phyloP scores from a whole-genome alignment of 2,113 vertebrate species.

The Scolopax mira region DNA sequence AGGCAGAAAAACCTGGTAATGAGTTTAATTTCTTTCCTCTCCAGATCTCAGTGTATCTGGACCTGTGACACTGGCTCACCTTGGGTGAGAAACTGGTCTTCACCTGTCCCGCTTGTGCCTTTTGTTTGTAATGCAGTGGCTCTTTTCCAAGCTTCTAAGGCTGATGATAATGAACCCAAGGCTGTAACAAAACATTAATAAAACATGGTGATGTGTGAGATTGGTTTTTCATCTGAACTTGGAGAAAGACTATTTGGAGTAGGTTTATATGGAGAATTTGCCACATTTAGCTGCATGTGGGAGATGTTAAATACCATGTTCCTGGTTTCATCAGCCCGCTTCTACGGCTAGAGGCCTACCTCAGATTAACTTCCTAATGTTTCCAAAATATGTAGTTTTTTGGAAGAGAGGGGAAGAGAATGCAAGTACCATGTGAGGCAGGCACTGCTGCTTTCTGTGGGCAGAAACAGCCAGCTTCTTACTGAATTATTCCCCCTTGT shows the following conservation, averaged over 20 bases:
- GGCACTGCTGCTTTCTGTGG: background rate
- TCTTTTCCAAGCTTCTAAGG: background rate
- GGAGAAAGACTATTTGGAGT: background rate
- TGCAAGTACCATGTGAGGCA: background rate
- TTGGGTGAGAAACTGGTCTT: background rate
- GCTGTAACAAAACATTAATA: background rate
- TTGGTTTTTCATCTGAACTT: background rate
- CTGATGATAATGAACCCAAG: background rate
- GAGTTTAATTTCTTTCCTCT: background rate
- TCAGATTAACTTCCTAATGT: background rate
- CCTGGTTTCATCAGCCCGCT: background rate
- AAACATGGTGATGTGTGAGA: background rate
- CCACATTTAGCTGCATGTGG: background rate
- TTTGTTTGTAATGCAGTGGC: background rate
- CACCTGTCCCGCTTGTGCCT: background rate
- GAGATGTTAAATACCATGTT: background rate
- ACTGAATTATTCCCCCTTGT: background rate
- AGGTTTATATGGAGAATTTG: background rate
- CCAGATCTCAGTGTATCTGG: background rate
- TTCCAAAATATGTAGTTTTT: background rate
- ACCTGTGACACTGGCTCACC: background rate
- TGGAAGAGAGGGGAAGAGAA: background rate
- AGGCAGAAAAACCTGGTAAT: background rate
- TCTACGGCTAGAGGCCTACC: background rate
- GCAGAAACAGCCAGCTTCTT: background rate